Base-by-base conservation (phyloP, 2,888 invertebrate species). In the Tachina grossa region DNA sequence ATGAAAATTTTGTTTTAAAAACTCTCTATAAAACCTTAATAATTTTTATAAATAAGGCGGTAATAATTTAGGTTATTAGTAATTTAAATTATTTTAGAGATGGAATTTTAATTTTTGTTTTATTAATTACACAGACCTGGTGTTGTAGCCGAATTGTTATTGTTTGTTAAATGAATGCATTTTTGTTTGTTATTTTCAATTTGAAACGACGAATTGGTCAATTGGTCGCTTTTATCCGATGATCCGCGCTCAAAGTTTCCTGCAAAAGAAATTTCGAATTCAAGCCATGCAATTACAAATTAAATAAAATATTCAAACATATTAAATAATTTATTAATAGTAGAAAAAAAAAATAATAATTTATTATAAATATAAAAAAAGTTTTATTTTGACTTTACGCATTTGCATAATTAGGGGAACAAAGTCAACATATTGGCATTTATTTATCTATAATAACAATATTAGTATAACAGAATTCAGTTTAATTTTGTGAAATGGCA, bases 181-280 rank as follows among this genome's bases (percentile, higher is more conserved):
- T 93, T 93, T 85, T 87, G 87, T 91, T 90, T 93, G 90, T 92
- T 91, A 90, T 91, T 90, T 88, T 92, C 91, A 91, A 90, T 90
- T 91, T 91, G 91, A 90, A 90, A 91, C 88, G 91, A 92, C 90
- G 91, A 91, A 91, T 91, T 91, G 90, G 91, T 92, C 90, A 92
- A 90, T 90, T 91, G 91, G 90, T 93, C 93, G 91, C 92, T 92
- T 91, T 92, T 93, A 90, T 93, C 92, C 91, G 92, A 92, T 89
- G 92, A 91, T 90, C 92, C 91, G 91, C 92, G 92, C 90, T 92
- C 92, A 91, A 90, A 89, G 90, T 91, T 91, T 88, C 92, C 92
- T 92, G 92, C 90, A 92, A 92, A 92, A 92, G 91, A 92, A 91
- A 92, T 91, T 88, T 83, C 72, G 76, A 85, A 89, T 91, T 92